phyloP scores from a whole-genome alignment of 2,113 vertebrate species.

The Callospermophilus lateralis region DNA sequence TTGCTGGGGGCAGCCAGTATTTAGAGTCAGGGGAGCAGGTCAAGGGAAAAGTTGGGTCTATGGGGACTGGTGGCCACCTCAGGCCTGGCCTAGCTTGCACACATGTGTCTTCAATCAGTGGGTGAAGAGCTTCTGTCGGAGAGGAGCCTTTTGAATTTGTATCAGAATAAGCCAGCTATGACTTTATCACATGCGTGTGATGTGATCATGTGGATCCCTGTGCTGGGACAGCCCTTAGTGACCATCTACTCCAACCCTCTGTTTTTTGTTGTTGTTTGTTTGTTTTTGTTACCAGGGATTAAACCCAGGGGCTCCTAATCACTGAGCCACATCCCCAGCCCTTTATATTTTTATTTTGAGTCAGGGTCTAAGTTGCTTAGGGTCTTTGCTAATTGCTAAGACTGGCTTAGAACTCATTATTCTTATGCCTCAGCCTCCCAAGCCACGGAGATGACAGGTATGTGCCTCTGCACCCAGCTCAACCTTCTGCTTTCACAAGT shows the following conservation, averaged over 20 bases:
- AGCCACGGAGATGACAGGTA: too few species aligned
- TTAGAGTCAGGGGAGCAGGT: neutral
- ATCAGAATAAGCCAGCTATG: neutral
- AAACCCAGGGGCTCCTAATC: too few species aligned
- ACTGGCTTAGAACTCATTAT: too few species aligned
- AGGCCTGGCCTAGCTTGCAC: neutral
- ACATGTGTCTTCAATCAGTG: neutral
- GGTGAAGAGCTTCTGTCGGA: neutral
- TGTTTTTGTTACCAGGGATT: too few species aligned
- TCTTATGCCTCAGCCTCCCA: too few species aligned
- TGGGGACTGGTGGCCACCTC: neutral
- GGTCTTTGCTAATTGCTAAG: too few species aligned
- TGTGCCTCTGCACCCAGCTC: too few species aligned
- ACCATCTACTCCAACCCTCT: neutral
- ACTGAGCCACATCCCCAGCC: too few species aligned
- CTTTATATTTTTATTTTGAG: too few species aligned
- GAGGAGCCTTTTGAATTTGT: neutral
- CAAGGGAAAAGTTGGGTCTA: too few species aligned
- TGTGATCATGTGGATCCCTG: neutral
- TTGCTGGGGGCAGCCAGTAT: neutral
- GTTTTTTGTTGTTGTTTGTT: neutral
- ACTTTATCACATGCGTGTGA: rapidly evolving
- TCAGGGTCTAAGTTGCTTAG: too few species aligned
- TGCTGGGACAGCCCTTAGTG: neutral
- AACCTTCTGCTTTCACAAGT: neutral